These are phyloP conservation scores for Rhodinocichla rosea DNA, from an alignment of 2,113 vertebrate genomes.

Conservation along the genomic window DNA sequence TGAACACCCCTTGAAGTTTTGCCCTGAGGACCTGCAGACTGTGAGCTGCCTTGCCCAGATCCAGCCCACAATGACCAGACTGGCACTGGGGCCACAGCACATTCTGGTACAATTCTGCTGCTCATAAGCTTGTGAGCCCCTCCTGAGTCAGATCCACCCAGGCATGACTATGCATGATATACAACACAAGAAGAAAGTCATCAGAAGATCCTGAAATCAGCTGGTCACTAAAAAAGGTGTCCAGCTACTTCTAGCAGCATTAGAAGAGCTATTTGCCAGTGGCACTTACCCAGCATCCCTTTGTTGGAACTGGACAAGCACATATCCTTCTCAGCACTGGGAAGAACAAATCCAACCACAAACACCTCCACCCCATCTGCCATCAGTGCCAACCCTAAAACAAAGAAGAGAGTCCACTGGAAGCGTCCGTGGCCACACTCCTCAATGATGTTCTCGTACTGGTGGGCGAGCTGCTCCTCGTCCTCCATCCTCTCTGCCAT, in stretches of 20 bases:
- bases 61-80: background rate
- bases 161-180: background rate
- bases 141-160: background rate
- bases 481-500: constrained; percentile 86
- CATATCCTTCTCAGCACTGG: constrained; percentile 98
- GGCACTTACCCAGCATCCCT: constrained; percentile 92
- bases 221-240: background rate
- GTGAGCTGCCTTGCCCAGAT: background rate
- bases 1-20: background rate
- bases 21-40: background rate
- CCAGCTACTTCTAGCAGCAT: background rate
- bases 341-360: constrained; percentile 93
- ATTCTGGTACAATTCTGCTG: background rate
- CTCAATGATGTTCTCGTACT: constrained; percentile 94
- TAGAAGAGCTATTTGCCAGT: background rate
- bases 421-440: constrained; percentile 97
- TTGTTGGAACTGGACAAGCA: constrained; percentile 94
- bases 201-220: background rate
- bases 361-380: constrained; percentile 96
- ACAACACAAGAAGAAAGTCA: background rate
- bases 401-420: constrained; percentile 94
- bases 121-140: background rate
- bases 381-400: constrained; percentile 95
- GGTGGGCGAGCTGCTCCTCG: constrained; percentile 89
- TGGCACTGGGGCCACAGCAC: background rate